phyloP scores from a whole-genome alignment of 2,113 vertebrate genomes.

The Herpetotheres cachinnans region DNA sequence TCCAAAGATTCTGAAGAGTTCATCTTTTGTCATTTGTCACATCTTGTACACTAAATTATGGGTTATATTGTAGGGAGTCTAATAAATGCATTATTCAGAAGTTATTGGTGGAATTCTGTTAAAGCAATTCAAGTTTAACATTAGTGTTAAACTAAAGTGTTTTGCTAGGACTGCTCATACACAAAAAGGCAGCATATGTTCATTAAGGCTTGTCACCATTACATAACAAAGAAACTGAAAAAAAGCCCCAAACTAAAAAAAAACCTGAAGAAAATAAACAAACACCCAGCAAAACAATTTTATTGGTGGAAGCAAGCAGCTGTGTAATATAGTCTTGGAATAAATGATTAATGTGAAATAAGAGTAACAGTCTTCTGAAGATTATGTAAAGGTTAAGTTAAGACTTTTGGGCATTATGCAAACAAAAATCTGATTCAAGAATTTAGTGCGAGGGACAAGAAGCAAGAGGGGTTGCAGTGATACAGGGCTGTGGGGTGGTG shows the following conservation, averaged over 20 bases:
- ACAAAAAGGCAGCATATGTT: not conserved
- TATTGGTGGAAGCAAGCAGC: not conserved
- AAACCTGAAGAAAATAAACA: not conserved
- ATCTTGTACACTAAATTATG: slow-evolving; percentile 45
- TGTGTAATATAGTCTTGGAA: not conserved
- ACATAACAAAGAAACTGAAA: not conserved
- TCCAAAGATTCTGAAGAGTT: slow-evolving; percentile 26
- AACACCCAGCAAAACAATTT: not conserved
- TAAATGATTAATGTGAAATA: not conserved
- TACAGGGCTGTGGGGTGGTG: not conserved
- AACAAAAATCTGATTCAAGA: not conserved
- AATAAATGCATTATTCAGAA: slow-evolving; percentile 42
- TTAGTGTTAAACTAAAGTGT: not conserved
- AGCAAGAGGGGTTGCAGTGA: not conserved
- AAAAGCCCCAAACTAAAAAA: rapidly evolving
- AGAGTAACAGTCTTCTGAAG: not conserved
- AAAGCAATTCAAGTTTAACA: not conserved
- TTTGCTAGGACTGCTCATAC: not conserved
- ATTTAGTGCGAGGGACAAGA: not conserved
- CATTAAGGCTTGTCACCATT: not conserved
- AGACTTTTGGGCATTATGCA: not conserved
- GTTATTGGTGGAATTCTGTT: slow-evolving; percentile 19
- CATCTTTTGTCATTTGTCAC: slow-evolving; percentile 48
- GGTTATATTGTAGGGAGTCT: slow-evolving; percentile 30
- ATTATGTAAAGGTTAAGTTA: not conserved